Evolutionary conservation across 2,113 vertebrate species (phyloP), one percentile per base, ranked within the genome.

Genomic region (Formicarius rufipectus): DNA sequence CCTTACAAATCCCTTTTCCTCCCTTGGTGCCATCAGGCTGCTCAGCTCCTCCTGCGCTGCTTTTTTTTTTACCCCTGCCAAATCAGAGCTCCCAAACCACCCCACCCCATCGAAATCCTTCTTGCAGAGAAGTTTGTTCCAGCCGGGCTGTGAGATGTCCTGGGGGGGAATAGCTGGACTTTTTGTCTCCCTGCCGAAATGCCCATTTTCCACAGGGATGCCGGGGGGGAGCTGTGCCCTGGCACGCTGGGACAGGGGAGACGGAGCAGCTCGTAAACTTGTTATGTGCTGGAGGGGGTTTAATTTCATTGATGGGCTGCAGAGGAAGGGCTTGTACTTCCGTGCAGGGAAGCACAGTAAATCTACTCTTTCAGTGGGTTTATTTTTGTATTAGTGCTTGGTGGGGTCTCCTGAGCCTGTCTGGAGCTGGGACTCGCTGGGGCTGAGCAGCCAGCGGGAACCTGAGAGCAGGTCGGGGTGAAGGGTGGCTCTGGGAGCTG

Each of bases 321-420:
- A 24, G 58, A 66, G 94, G 83, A 82, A 85, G 85, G 75, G 62
- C 44, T 84, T 44, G 80, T 60, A 84, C 82, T 59, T 35, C 72
- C 3, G 7, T 59, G 64, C 72, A 12, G 27, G 93, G 53, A 21
- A 80, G 73, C 84, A 33, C 62, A 37, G 75, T 56, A 89, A 90
- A 88, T 60, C 69, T 33, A n/a, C 74, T 78, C 95, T 94, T 93
- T 92, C 94, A 93, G 69, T 88, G 87, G 64, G 91, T 92, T 96
- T 95, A 94, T 86, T 97, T 96, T 95, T 95, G 75, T 66, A 45
- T 77, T 5, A 19, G 23, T 77, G 37, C 88, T 95, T 84, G 93
- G 87, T 64, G 95, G 94, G 78, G 74, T 82, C 69, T 79, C 88
- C 83, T 14, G 40, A 93, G 93, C 90, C 84, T 15, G 56, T 53